Percentiles rank a stretch among this genome's conserved stretches.
Evolutionary conservation across 2,888 invertebrate species (phyloP).

Genomic region (Acanthosepion esculentum): DNA sequence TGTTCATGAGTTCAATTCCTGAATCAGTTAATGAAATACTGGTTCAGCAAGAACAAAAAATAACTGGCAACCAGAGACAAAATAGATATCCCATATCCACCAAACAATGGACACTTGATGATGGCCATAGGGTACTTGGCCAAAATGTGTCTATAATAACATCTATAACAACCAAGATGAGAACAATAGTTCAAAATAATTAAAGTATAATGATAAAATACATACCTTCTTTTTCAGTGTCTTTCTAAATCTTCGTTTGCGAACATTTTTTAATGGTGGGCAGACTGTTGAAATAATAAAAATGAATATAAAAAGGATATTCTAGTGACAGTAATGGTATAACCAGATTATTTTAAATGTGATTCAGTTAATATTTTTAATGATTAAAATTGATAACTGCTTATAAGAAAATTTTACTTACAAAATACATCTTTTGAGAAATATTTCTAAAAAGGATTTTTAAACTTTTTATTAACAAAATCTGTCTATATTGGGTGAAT

Average conservation of each 20-base stretch:
- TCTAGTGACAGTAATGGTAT: background rate
- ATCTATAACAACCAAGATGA: too few relatives aligned
- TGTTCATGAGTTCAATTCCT: too few relatives aligned
- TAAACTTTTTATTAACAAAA: background rate
- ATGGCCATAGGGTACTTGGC: too few relatives aligned
- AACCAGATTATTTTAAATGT: background rate
- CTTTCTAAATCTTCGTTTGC: conserved; percentile 92
- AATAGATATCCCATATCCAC: too few relatives aligned
- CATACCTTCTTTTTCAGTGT: conserved; percentile 90
- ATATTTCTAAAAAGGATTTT: background rate
- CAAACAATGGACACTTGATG: too few relatives aligned
- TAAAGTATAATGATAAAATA: background rate
- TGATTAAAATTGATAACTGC: background rate
- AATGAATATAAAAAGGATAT: background rate
- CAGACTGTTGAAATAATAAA: conserved; percentile 79
- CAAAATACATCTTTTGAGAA: background rate
- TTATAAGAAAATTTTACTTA: background rate
- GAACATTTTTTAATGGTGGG: conserved; percentile 95
- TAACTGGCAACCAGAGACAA: too few relatives aligned
- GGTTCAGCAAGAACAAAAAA: too few relatives aligned
- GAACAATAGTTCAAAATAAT: too few relatives aligned
- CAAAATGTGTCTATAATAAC: too few relatives aligned
- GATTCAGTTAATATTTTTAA: background rate
- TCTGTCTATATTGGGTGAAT: background rate
- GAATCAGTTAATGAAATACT: too few relatives aligned